A percentile compares a stretch with the other conserved stretches of the same genome.
phyloP scores from a whole-genome alignment of 1,140 invertebrate genomes.

The Dendrolimus kikuchii region DNA sequence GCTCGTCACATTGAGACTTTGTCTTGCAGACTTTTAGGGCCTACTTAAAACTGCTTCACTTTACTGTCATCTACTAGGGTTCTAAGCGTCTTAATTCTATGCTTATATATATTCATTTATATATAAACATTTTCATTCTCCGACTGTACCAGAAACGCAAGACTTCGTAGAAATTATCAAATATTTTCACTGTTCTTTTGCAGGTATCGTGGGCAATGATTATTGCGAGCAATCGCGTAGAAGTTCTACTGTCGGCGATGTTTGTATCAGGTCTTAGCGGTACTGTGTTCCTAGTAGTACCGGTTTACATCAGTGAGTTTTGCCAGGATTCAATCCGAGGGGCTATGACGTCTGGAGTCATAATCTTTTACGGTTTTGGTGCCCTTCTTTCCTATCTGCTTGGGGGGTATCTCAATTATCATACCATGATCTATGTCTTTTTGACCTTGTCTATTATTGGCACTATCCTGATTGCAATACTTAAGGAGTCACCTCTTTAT shows the following conservation, averaged over 20 bases:
- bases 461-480: conserved; percentile 13
- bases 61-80: too few species aligned
- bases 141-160: neutral
- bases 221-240: conserved; percentile 23
- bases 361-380: conserved; percentile 37
- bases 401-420: conserved; percentile 32
- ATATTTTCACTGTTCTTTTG: conserved; percentile 4
- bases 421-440: conserved; percentile 33
- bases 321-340: conserved; percentile 44
- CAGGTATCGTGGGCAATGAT: conserved; percentile 35
- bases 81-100: too few species aligned
- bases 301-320: conserved; percentile 39
- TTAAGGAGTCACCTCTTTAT: conserved; percentile 40
- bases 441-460: conserved; percentile 22
- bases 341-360: conserved; percentile 30
- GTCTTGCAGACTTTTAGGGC: too few species aligned
- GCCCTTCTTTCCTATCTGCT: conserved; percentile 36
- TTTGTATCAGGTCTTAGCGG: conserved; percentile 35
- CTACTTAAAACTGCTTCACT: too few species aligned
- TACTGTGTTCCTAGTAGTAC: conserved; percentile 25
- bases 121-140: too few species aligned
- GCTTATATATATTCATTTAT: too few species aligned
- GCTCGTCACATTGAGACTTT: too few species aligned
- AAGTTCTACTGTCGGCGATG: conserved; percentile 28
- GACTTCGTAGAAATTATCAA: neutral